phyloP scores from a whole-genome alignment of 2,797 vertebrate genomes.

The Mormyrus hasselquistii region DNA sequence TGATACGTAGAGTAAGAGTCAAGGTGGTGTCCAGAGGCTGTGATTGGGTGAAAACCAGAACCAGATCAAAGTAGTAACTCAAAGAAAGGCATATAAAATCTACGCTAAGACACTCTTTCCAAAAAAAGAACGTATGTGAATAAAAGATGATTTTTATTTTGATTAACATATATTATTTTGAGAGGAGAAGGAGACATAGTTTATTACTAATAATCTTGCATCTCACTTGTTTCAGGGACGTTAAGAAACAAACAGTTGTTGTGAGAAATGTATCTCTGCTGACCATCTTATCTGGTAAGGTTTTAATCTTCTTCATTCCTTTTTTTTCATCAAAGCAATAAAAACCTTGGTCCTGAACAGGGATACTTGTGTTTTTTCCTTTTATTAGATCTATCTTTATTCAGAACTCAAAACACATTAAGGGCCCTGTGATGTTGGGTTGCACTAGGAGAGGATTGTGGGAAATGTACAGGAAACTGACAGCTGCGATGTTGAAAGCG shows the following conservation, averaged over 20 bases:
- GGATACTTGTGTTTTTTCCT: not conserved
- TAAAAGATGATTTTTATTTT: not conserved
- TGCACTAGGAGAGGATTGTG: not conserved
- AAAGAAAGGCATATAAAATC: not conserved
- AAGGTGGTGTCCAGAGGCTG: not conserved
- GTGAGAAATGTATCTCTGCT: constrained; percentile 87
- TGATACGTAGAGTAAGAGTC: not conserved
- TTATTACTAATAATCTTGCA: not conserved
- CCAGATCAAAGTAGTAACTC: not conserved
- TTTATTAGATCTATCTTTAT: not conserved
- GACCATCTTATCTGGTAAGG: constrained; percentile 80
- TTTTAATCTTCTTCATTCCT: not conserved
- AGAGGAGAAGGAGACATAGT: not conserved
- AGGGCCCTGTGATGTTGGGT: not conserved
- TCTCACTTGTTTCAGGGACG: constrained; percentile 67
- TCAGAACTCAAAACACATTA: not conserved
- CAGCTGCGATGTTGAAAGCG: not conserved
- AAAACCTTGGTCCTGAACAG: not conserved
- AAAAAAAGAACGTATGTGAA: not conserved
- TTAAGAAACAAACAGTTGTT: constrained; percentile 78
- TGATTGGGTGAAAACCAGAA: not conserved
- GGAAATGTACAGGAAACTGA: not conserved
- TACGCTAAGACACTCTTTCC: not conserved
- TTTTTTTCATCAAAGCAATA: not conserved
- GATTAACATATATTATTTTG: not conserved